Evolutionary conservation across 2,113 vertebrate species (phyloP), one percentile per base, ranked within the genome.

Genomic region (Microtus ochrogaster): DNA sequence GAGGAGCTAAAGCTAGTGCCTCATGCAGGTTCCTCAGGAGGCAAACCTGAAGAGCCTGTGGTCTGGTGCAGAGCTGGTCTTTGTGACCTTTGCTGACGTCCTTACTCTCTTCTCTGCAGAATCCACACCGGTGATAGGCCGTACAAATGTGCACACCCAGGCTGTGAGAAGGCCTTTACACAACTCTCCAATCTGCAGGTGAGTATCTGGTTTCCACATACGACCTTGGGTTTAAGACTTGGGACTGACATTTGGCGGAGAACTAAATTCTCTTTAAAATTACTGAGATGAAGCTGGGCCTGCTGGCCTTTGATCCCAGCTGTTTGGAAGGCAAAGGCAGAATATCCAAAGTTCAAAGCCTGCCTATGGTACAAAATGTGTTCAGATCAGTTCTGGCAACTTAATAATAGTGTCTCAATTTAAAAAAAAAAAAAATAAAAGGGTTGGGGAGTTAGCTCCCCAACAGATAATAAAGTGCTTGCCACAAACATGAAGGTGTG

Each of bases 141-240:
- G 9, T 99, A 99, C 97, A 99, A 99, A 98, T 99, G 99, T 65
- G 98, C 98, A 96, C 99, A 99, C 76, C 99, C 99, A 30, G 99
- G 99, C 97, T 99, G 99, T 98, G 99, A 99, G 98, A 99, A 99
- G 97, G 99, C 99, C 97, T 99, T 99, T 98, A 99, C 99, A 44
- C 99, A 99, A 97, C 99, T 99, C 94, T 99, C 99, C 94, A 99
- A 99, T 97, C 98, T 99, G 97, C 99, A 99, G 99, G 99, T 99
- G 98, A 98, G 58, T 39, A 44, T 68, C 14, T 41, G 24, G 22
- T 24, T 21, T 78, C 65, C 58, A 63, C 61, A 7, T 0, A 2
- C 36, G n/a, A 70, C n/a, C 36, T 79, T 24, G 49, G n/a, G 16
- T 76, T 58, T 61, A 65, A 94, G 58, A 41, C 49, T 36, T 95